Evolutionary conservation across 2,113 vertebrate species (phyloP).

Genomic region (Himantopus leucocephalus): DNA sequence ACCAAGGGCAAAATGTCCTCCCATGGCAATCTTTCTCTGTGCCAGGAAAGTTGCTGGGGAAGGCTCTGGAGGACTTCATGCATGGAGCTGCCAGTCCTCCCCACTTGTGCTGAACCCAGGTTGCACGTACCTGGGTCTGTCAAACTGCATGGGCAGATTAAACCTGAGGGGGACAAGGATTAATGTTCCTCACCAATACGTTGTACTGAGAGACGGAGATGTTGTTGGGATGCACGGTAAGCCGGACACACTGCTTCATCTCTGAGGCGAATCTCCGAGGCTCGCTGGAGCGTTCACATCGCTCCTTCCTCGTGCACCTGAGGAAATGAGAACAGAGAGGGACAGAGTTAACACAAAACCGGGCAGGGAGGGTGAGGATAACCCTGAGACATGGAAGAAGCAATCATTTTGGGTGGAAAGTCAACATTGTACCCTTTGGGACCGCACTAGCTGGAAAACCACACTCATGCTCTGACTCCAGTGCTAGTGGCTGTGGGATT

Average conservation of each 20-base stretch:
- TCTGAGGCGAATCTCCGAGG: slow-evolving; percentile 92
- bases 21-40: background rate
- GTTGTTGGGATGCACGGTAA: slow-evolving; percentile 96
- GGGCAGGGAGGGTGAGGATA: background rate
- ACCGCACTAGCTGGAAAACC: fast-evolving
- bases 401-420: fast-evolving
- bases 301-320: slow-evolving; percentile 95
- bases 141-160: background rate
- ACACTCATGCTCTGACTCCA: fast-evolving
- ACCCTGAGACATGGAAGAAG: background rate
- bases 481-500: fast-evolving
- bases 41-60: background rate
- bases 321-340: background rate
- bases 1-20: background rate
- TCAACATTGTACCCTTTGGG: background rate
- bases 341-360: background rate
- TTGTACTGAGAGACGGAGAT: slow-evolving; percentile 98
- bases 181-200: slow-evolving; percentile 85
- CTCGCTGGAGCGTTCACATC: slow-evolving; percentile 90
- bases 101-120: background rate
- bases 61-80: background rate
- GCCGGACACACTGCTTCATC: slow-evolving; percentile 94
- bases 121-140: background rate
- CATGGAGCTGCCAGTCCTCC: background rate
- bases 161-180: background rate